These are phyloP conservation scores for Drosophila kambysellisi DNA, from an alignment of 2,888 invertebrate species.

Conservation along the genomic window DNA sequence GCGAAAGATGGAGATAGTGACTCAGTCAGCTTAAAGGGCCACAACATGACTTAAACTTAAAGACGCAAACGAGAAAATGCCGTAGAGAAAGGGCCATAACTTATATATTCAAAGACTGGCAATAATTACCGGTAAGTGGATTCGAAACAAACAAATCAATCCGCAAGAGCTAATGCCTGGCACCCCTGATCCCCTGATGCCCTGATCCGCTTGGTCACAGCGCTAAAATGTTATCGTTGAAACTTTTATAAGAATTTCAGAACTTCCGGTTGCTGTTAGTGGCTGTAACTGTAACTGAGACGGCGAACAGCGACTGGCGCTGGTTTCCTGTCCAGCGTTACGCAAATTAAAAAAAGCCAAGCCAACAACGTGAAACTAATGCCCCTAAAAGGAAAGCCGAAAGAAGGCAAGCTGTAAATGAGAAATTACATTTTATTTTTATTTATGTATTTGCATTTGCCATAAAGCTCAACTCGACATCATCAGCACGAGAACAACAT, in stretches of 20 bases:
- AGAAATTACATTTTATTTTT: conserved; percentile 71
- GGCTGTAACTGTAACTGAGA: conserved; percentile 35
- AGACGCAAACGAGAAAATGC: background rate
- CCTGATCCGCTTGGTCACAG: background rate
- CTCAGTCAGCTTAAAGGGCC: conserved; percentile 17
- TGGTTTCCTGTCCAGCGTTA: conserved; percentile 39
- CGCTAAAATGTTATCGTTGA: conserved; percentile 21
- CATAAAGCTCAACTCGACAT: conserved; percentile 66
- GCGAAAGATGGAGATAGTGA: background rate
- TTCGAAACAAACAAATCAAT: conserved; percentile 27
- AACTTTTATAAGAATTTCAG: conserved; percentile 65
- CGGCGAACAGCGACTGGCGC: conserved; percentile 32
- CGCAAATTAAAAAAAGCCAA: conserved; percentile 56
- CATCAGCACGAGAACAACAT: conserved; percentile 50
- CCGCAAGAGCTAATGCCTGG: background rate
- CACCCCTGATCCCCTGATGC: conserved; percentile 3
- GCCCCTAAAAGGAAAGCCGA: conserved; percentile 2
- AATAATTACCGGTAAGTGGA: conserved; percentile 44
- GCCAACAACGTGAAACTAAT: conserved; percentile 18
- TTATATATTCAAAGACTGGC: conserved; percentile 12
- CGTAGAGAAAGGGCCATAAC: background rate
- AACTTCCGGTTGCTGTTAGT: conserved; percentile 58
- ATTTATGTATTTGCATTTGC: conserved; percentile 71
- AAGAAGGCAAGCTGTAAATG: conserved; percentile 57
- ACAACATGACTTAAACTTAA: background rate